phyloP scores from a whole-genome alignment of 2,113 vertebrate genomes.

The Galeopterus variegatus region DNA sequence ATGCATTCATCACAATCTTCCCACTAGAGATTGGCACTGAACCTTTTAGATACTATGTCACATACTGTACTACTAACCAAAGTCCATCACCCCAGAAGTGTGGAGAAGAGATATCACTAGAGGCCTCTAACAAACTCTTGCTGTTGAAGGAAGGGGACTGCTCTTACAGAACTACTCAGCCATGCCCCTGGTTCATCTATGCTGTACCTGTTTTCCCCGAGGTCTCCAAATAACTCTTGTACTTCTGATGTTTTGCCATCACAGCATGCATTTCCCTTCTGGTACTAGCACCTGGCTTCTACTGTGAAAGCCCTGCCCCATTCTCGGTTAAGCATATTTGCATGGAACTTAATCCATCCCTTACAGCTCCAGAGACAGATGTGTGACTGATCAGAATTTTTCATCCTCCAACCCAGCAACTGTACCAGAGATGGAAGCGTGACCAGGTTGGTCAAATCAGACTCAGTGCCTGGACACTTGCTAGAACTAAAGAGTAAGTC shows the following conservation, averaged over 20 bases:
- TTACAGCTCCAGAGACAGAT: neutral
- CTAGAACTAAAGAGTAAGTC: conserved; percentile 17
- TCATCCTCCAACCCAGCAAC: neutral
- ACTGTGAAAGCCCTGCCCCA: neutral
- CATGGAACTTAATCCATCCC: neutral
- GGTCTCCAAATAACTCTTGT: neutral
- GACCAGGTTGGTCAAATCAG: neutral
- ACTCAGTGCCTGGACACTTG: neutral
- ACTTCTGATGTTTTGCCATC: neutral
- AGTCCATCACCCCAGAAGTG: neutral
- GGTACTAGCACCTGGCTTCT: neutral
- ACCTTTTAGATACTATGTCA: neutral
- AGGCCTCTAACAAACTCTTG: neutral
- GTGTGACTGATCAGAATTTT: neutral
- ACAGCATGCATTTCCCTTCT: neutral
- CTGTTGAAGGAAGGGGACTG: neutral
- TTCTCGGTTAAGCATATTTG: neutral
- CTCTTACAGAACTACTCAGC: neutral
- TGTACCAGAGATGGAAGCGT: neutral
- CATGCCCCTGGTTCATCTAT: neutral
- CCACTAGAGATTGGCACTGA: too few relatives aligned
- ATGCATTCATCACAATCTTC: neutral
- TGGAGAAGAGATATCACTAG: neutral
- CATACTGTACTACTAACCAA: neutral
- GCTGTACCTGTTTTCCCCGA: neutral